Base-by-base conservation (phyloP, 2,797 vertebrate genomes). In the Bradypodion ventrale region DNA sequence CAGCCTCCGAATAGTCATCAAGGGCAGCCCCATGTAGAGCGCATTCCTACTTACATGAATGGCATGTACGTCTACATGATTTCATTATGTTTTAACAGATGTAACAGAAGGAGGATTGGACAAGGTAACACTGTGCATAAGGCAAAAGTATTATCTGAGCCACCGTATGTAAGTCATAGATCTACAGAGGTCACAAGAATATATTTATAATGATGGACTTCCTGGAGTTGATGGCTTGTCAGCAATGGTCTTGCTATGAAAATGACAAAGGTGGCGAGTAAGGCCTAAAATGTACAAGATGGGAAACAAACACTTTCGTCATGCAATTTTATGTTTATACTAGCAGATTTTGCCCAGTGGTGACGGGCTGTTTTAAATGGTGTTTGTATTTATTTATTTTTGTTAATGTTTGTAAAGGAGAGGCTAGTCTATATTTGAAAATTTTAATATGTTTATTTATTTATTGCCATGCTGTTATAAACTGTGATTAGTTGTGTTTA, bases 201-300 rank as follows among this genome's bases (percentile, higher is more conserved):
- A 74, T 89, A 89, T 94, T 49, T 77, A n/a, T 84, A 88, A 88
- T 68, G 46, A 27, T 85, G 59, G 90, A 15, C 76, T n/a, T 63
- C 88, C 88, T 70, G 66, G 76, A 72, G 78, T 25, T 86, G 40
- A 37, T 59, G 92, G 84, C 85, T 92, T 87, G 27, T 65, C 74
- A 88, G 75, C 4, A 29, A 25, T 21, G 44, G 9, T 62, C 89
- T 86, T 84, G 35, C 85, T 83, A 25, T 83, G 70, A 88, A 83
- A 23, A 70, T 21, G 75, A 44, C 27, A 80, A 59, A 80, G n/a
- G 85, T 37, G 25, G 42, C 62, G 25, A 78, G 73, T 10, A 82
- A 52, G 37, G 87, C 83, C 87, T 85, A 37, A 83, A 89, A 75
- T 0, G 21, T 13, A 88, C 88, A 87, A 87, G 62, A 65, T 85